Percentiles rank a stretch among this genome's conserved stretches.
Conservation (phyloP, 2,113 vertebrate species). For the Australoheros scitulus region DNA sequence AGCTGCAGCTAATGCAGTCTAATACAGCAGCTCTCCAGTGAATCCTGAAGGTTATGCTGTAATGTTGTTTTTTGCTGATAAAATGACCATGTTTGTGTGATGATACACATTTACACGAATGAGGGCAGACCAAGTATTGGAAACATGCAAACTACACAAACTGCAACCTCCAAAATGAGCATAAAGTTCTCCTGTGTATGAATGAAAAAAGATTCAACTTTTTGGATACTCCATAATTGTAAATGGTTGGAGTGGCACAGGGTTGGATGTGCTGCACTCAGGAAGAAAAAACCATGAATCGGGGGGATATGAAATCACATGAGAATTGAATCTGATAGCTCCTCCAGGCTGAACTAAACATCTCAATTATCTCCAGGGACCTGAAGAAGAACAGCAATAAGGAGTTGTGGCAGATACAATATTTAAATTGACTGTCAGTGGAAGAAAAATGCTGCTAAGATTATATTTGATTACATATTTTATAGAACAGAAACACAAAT, state of each 20-base stretch:
- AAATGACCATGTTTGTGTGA: not conserved
- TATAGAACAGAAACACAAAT: constrained; percentile 47
- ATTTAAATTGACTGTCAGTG: constrained; percentile 64
- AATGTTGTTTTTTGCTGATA: not conserved
- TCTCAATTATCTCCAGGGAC: constrained; percentile 56
- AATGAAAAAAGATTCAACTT: not conserved
- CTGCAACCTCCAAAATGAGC: not conserved
- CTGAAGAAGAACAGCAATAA: constrained; percentile 40
- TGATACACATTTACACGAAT: not conserved
- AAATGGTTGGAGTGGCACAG: constrained; percentile 11
- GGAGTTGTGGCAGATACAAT: constrained; percentile 59
- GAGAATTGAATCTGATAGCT: constrained; percentile 52
- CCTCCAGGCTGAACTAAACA: constrained; percentile 60
- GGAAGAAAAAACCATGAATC: constrained; percentile 17
- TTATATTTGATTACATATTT: constrained; percentile 67
- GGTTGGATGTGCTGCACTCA: not conserved
- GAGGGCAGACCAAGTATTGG: not conserved
- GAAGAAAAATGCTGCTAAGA: constrained; percentile 46
- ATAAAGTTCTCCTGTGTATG: not conserved
- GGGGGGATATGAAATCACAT: constrained; percentile 34
- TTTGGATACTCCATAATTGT: constrained; percentile 10
- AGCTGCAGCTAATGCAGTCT: not conserved
- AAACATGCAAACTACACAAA: not conserved
- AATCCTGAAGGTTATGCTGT: not conserved
- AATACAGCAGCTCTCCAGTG: not conserved